Percentiles rank a stretch among this genome's conserved stretches.
These are phyloP conservation scores for Lobophora halterata DNA, from an alignment of 2,888 invertebrate species.

Conservation along the genomic window DNA sequence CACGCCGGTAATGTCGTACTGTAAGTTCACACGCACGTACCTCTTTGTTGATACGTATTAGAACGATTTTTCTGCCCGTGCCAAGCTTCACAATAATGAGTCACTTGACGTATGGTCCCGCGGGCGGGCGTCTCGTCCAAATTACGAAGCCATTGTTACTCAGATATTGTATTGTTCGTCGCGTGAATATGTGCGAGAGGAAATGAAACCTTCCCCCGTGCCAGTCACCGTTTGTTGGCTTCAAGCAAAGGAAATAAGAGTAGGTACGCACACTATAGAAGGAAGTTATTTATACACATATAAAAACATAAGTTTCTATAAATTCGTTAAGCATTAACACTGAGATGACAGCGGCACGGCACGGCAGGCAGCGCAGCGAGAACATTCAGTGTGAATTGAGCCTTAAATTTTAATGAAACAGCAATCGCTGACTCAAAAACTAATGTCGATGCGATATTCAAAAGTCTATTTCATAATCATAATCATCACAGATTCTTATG, in stretches of 20 bases:
- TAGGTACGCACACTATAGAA: too few relatives aligned
- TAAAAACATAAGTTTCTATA: too few relatives aligned
- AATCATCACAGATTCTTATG: too few relatives aligned
- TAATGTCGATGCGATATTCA: too few relatives aligned
- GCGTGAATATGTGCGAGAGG: conserved; percentile 74
- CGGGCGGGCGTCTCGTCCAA: conserved; percentile 67
- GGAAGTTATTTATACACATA: too few relatives aligned
- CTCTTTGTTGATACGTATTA: conserved; percentile 47
- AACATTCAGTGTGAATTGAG: too few relatives aligned
- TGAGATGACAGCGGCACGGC: too few relatives aligned
- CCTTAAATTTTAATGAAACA: too few relatives aligned
- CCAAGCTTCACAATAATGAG: conserved; percentile 72
- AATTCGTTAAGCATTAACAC: too few relatives aligned
- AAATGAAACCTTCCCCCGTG: conserved; percentile 68
- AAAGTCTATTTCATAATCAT: too few relatives aligned
- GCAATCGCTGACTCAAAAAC: too few relatives aligned
- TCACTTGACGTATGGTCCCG: conserved; percentile 73
- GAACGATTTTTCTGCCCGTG: conserved; percentile 64
- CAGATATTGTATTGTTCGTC: conserved; percentile 75
- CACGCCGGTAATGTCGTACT: conserved; percentile 23
- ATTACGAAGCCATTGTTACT: conserved; percentile 73
- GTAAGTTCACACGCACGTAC: conserved; percentile 50
- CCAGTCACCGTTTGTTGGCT: conserved; percentile 54
- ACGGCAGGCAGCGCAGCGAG: too few relatives aligned
- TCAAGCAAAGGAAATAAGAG: conserved; percentile 27